phyloP scores from a whole-genome alignment of 2,113 vertebrate genomes.

The Cavia porcellus region DNA sequence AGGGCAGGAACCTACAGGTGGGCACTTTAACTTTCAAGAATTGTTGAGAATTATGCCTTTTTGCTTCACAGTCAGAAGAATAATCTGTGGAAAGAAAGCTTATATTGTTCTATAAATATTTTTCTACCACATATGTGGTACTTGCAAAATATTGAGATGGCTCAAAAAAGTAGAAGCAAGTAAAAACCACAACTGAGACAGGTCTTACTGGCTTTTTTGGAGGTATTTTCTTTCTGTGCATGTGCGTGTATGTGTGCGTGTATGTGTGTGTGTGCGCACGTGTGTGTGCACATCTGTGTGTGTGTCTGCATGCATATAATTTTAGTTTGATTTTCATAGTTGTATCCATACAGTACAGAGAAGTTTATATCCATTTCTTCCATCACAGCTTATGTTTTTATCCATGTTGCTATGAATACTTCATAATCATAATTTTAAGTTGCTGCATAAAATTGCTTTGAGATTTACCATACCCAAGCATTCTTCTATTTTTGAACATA shows the following conservation, averaged over 20 bases:
- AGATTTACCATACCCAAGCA: background rate
- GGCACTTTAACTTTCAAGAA: conserved; percentile 29
- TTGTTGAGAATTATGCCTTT: background rate
- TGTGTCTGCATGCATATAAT: background rate
- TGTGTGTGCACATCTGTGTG: background rate
- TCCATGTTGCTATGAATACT: background rate
- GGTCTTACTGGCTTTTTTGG: background rate
- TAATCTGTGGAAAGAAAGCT: conserved; percentile 2
- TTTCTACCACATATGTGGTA: background rate
- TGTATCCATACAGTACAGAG: background rate
- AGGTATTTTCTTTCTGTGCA: background rate
- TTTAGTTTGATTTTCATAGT: conserved; percentile 44
- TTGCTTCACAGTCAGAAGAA: background rate
- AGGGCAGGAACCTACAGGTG: conserved; percentile 43
- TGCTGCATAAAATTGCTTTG: background rate
- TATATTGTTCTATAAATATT: background rate
- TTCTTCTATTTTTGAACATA: background rate
- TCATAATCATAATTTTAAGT: conserved; percentile 14
- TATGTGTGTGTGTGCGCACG: too few species aligned
- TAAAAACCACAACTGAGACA: background rate
- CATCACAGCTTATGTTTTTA: background rate
- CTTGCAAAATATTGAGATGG: background rate
- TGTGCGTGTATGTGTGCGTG: background rate
- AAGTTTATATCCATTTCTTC: conserved; percentile 11
- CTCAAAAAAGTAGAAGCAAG: conserved; percentile 42